A percentile compares a stretch with the other conserved stretches of the same genome.
phyloP scores from a whole-genome alignment of 2,888 invertebrate genomes.

The Drosophila mimica region DNA sequence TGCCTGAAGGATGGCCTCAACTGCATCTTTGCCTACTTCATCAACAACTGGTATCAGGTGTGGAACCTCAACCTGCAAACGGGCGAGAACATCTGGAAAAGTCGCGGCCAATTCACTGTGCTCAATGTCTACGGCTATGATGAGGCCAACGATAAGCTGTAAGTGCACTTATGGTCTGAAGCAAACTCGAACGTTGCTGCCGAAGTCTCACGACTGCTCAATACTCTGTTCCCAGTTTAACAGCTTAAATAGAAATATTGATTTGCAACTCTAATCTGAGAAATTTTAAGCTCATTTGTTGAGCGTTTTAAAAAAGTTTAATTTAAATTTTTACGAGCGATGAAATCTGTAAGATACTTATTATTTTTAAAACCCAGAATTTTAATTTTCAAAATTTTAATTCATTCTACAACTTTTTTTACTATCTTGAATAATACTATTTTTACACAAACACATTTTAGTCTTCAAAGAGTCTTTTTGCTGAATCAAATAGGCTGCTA shows the following conservation, averaged over 20 bases:
- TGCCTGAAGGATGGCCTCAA: constrained; percentile 70
- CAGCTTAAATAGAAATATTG: neutral
- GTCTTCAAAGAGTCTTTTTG: no score
- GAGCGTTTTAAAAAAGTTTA: no score
- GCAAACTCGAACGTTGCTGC: neutral
- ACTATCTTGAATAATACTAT: no score
- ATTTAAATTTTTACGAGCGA: no score
- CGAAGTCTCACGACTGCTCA: neutral
- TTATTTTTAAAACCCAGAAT: no score
- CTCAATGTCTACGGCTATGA: constrained; percentile 88
- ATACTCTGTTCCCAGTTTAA: neutral
- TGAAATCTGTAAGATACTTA: no score
- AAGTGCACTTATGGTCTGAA: constrained; percentile 63
- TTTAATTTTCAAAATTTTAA: no score
- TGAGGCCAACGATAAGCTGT: constrained; percentile 87
- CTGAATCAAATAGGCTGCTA: no score
- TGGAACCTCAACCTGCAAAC: constrained; percentile 83
- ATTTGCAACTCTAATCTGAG: neutral
- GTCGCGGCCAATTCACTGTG: constrained; percentile 87
- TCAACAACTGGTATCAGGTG: constrained; percentile 85
- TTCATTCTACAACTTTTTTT: no score
- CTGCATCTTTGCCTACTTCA: constrained; percentile 84
- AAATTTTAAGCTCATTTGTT: neutral
- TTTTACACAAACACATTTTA: no score
- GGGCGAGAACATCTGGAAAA: constrained; percentile 76